Percentiles rank a stretch among this genome's conserved stretches.
Conservation (phyloP, 2,797 vertebrate species). For the Vespertilio murinus region DNA sequence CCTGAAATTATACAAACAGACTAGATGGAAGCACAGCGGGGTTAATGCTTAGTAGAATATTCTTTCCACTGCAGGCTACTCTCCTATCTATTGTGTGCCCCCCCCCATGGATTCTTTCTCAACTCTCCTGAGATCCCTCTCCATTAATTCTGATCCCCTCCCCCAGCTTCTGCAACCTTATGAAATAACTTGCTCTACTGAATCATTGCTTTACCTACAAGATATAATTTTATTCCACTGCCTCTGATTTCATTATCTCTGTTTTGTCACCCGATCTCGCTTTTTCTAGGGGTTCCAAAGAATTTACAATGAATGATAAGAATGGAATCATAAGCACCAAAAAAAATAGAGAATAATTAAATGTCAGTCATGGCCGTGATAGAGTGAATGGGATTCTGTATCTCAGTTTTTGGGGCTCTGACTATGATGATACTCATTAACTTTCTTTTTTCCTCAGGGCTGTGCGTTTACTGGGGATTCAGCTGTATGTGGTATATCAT, state of each 20-base stretch:
- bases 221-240: slow-evolving; percentile 86
- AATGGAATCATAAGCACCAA: slow-evolving; percentile 86
- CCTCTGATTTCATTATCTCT: slow-evolving; percentile 87
- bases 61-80: not conserved
- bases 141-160: slow-evolving; percentile 79
- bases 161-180: slow-evolving; percentile 72
- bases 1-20: not conserved
- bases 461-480: slow-evolving; percentile 81
- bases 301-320: slow-evolving; percentile 86
- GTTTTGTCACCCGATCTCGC: slow-evolving; percentile 86
- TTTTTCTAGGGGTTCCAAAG: slow-evolving; percentile 85
- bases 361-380: slow-evolving; percentile 86
- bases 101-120: not conserved
- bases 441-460: slow-evolving; percentile 76
- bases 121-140: slow-evolving; percentile 73
- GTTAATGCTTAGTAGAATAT: not conserved
- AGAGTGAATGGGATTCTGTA: slow-evolving; percentile 84
- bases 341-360: slow-evolving; percentile 88
- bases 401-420: slow-evolving; percentile 83
- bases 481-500: slow-evolving; percentile 70
- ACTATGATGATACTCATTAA: slow-evolving; percentile 84
- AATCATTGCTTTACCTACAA: slow-evolving; percentile 83
- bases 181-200: slow-evolving; percentile 81
- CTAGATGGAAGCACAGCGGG: not conserved
- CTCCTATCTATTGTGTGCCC: not conserved